Conservation (phyloP, 2,113 vertebrate species). For the Pteronura brasiliensis region DNA sequence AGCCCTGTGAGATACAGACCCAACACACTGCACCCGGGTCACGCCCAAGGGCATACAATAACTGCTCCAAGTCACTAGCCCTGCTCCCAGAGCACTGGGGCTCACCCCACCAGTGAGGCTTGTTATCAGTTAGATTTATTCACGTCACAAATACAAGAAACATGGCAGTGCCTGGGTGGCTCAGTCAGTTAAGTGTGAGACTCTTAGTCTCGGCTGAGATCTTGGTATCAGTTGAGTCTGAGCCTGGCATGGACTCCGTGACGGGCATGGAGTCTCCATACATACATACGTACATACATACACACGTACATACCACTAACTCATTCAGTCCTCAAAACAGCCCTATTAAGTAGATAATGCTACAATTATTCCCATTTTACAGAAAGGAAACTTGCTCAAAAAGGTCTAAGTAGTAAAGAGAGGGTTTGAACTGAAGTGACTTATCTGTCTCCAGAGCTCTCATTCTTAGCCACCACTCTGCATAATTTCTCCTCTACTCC, state of each 20-base stretch:
- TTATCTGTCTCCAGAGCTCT: not conserved
- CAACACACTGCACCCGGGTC: not conserved
- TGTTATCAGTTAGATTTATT: not conserved
- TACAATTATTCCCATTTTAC: not conserved
- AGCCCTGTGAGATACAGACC: not conserved
- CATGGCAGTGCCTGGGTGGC: not conserved
- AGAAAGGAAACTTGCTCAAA: not conserved
- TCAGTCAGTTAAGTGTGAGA: not conserved
- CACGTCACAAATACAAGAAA: not conserved
- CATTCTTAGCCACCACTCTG: not conserved
- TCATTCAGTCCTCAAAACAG: not conserved
- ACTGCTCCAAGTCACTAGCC: not conserved
- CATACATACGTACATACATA: not conserved
- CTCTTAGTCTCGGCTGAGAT: not conserved
- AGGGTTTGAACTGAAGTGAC: not conserved
- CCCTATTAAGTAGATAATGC: not conserved
- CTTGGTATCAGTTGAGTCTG: not conserved
- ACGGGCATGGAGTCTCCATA: not conserved
- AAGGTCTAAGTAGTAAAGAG: not conserved
- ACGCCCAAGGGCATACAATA: not conserved
- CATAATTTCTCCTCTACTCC: not conserved
- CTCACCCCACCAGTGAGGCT: not conserved
- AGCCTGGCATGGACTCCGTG: not conserved
- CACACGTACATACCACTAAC: not conserved
- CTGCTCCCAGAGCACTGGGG: not conserved